Evolutionary conservation across 2,113 vertebrate species (phyloP).

Genomic region (Colaptes auratus): DNA sequence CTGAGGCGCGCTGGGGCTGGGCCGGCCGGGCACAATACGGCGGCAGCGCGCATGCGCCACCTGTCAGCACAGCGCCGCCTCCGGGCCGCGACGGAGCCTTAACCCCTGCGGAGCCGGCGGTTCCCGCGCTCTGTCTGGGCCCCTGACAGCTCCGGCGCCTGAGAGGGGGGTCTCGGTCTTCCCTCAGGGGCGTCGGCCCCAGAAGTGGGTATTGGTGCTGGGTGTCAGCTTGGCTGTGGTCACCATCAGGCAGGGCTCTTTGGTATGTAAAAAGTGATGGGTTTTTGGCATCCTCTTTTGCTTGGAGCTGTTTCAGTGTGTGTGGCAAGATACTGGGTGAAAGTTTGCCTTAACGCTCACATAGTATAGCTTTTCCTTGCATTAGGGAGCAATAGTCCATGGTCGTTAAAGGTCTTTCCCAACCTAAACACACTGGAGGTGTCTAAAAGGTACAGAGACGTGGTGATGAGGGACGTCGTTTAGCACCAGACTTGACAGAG

Average conservation of each 20-base stretch:
- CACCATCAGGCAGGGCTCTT: neutral
- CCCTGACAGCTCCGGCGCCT: neutral
- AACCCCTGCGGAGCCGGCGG: neutral
- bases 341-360: neutral
- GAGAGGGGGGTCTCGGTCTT: neutral
- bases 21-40: slow-evolving; percentile 70
- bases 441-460: no score
- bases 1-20: slow-evolving; percentile 54
- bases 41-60: slow-evolving; percentile 76
- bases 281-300: neutral
- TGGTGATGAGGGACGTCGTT: no score
- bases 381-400: neutral
- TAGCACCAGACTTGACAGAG: no score
- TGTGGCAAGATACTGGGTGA: fast-evolving
- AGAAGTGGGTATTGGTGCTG: fast-evolving
- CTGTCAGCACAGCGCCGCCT: slow-evolving; percentile 76
- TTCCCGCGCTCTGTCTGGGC: neutral
- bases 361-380: neutral
- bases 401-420: neutral
- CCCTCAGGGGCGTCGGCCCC: neutral
- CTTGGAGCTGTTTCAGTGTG: neutral
- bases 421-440: neutral
- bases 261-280: neutral
- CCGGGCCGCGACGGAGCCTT: neutral
- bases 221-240: no score